Base-by-base conservation (phyloP, 2,113 vertebrate genomes). In the Gavialis gangeticus region DNA sequence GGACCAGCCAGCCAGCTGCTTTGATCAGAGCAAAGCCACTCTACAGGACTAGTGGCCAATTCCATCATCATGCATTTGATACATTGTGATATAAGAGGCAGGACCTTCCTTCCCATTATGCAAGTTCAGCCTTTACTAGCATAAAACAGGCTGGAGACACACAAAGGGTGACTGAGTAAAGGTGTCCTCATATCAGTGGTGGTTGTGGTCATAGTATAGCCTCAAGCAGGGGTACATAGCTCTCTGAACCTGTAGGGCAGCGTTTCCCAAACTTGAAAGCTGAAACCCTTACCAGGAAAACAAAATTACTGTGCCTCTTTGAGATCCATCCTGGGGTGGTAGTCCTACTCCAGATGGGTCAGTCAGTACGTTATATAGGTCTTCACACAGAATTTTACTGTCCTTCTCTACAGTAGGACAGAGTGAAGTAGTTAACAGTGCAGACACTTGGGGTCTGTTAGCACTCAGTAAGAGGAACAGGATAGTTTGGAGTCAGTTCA, bases 341-440 rank as follows among this genome's bases (percentile, higher is more conserved):
- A 86, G 59, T 87, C 71, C 80, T 92, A 96, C 87, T 92, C 94
- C 88, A 95, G 86, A 91, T 89, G 91, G 55, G 2, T 79, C 79
- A 91, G 86, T 89, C 75, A 91, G 79, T 81, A 54, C n/a, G 87
- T 88, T 84, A 58, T 86, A 27, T 75, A 91, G 82, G 57, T 90
- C 55, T 60, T 93, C 78, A 85, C 87, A 46, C 0, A 4, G 82
- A 90, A 71, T 76, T 80, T 71, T 93, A 87, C 90, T 94, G 94
- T 80, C 91, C 95, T 94, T 92, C 63, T 85, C 96, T 93, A 85
- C 73, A 0, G 84, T 69, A 67, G 82, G 85, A 90, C 77, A 88
- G 82, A 75, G 86, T 75, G 82, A 81, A 91, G 54, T 97, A 95
- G 96, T 94, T 83, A 94, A 85, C 82, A 69, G 79, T 79, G 90